Evolutionary conservation across 2,113 vertebrate species (phyloP).

Genomic region (Furnarius figulus): DNA sequence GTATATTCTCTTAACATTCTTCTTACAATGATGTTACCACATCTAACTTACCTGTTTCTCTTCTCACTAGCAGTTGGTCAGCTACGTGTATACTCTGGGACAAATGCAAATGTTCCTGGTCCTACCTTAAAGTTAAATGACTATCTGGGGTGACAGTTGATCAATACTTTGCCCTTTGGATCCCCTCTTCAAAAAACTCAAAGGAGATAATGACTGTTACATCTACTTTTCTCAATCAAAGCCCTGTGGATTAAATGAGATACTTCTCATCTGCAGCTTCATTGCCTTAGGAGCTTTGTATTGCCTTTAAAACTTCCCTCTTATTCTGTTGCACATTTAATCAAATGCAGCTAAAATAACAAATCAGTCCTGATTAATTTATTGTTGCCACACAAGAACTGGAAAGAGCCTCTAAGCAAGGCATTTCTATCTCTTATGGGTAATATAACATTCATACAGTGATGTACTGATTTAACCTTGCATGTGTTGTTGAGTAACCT

Average conservation of each 20-base stretch:
- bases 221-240: neutral
- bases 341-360: conserved; percentile 51
- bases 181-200: neutral
- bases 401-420: conserved; percentile 16
- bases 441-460: conserved; percentile 37
- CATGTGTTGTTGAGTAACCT: neutral
- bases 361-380: conserved; percentile 34
- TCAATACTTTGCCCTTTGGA: neutral
- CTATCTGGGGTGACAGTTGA: neutral
- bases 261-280: neutral
- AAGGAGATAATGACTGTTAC: neutral
- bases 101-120: neutral
- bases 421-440: conserved; percentile 18
- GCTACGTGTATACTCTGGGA: rapidly evolving
- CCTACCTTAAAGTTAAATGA: neutral
- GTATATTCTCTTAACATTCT: neutral
- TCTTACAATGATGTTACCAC: neutral
- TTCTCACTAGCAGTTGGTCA: neutral
- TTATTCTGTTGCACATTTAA: neutral
- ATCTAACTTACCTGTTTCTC: neutral
- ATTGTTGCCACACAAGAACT: conserved; percentile 33
- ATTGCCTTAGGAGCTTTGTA: neutral
- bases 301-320: conserved; percentile 13
- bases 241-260: neutral
- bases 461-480: conserved; percentile 38